Evolutionary conservation across 2,888 invertebrate species (phyloP).

Genomic region (Hirtodrosophila cameraria): DNA sequence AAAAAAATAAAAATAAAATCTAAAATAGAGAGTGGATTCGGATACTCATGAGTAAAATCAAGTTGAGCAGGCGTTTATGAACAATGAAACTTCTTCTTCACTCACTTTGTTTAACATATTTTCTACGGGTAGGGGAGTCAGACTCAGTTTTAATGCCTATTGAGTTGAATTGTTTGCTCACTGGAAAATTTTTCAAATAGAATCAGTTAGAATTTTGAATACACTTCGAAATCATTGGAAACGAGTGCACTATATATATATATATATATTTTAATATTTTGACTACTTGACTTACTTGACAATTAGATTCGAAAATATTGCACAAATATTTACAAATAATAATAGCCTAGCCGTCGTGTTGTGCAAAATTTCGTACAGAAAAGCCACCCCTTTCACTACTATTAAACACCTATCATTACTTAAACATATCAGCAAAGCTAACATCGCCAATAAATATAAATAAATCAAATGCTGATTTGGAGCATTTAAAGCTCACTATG

Average conservation of each 20-base stretch:
- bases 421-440: slow-evolving; percentile 18
- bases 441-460: slow-evolving; percentile 36
- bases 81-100: too few species aligned
- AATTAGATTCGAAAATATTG: slow-evolving; percentile 69
- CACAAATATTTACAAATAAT: slow-evolving; percentile 64
- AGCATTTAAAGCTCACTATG: slow-evolving; percentile 23
- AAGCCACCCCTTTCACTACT: neutral
- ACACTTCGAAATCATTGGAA: too few species aligned
- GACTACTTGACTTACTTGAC: slow-evolving; percentile 46
- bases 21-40: too few species aligned
- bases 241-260: neutral
- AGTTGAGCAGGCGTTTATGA: too few species aligned
- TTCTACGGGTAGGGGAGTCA: too few species aligned
- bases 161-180: too few species aligned
- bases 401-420: neutral
- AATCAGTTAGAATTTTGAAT: neutral
- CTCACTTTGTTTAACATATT: too few species aligned
- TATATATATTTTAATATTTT: slow-evolving; percentile 17
- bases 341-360: slow-evolving; percentile 45
- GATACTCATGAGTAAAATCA: too few species aligned
- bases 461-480: slow-evolving; percentile 61
- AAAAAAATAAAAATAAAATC: too few species aligned
- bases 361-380: slow-evolving; percentile 34
- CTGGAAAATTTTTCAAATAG: too few species aligned
- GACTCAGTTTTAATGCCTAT: too few species aligned